Conservation (phyloP, 2,113 vertebrate species). For the Phalacrocorax aristotelis region DNA sequence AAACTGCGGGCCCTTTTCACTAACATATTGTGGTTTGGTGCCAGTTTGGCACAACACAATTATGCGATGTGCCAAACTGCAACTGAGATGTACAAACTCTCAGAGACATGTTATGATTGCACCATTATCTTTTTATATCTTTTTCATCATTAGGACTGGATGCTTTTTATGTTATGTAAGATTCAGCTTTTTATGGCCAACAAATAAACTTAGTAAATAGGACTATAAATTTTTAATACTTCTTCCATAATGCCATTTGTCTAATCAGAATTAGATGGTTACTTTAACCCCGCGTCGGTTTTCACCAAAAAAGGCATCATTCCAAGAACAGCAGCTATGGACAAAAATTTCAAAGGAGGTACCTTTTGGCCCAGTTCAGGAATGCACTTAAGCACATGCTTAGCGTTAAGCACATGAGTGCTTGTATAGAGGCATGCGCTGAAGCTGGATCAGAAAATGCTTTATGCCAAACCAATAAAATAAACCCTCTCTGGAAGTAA, state of each 20-base stretch:
- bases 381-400: slow-evolving; percentile 50
- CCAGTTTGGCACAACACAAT: slow-evolving; percentile 73
- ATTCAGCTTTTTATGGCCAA: slow-evolving; percentile 69
- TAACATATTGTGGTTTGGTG: slow-evolving; percentile 74
- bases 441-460: background rate
- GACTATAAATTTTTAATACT: slow-evolving; percentile 81
- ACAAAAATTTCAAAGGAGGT: slow-evolving; percentile 34
- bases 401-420: background rate
- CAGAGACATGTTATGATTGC: slow-evolving; percentile 68
- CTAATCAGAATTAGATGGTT: slow-evolving; percentile 68
- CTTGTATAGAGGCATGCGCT: background rate
- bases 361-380: slow-evolving; percentile 37
- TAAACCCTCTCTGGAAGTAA: background rate
- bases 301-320: slow-evolving; percentile 57
- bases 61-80: slow-evolving; percentile 67
- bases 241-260: slow-evolving; percentile 67
- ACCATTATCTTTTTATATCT: slow-evolving; percentile 75
- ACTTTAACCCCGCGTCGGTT: slow-evolving; percentile 23
- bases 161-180: slow-evolving; percentile 70
- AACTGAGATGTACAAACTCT: slow-evolving; percentile 70
- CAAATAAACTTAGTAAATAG: slow-evolving; percentile 74
- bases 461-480: background rate
- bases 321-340: slow-evolving; percentile 43
- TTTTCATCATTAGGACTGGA: slow-evolving; percentile 71
- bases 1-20: slow-evolving; percentile 74